phyloP scores from a whole-genome alignment of 92 coral and sea anemone species.

The Porites divaricata region DNA sequence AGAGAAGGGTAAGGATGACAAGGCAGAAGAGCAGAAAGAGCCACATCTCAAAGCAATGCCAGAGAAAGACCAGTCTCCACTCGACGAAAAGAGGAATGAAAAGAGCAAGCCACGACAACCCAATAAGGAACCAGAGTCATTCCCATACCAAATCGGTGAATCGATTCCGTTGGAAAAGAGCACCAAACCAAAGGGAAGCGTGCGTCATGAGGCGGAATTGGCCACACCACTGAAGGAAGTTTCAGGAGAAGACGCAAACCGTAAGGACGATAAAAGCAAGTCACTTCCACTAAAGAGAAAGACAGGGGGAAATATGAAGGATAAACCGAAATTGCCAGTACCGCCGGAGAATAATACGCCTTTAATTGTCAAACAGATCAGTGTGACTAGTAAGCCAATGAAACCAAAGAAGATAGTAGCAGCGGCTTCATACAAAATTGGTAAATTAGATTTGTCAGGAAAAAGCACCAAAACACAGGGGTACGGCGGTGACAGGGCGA shows the following conservation, averaged over 20 bases:
- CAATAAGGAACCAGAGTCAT: conserved; percentile 15
- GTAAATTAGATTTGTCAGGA: too few relatives aligned
- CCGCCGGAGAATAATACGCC: conserved; percentile 8
- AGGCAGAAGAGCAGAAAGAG: conserved; percentile 11
- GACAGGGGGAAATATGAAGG: not conserved
- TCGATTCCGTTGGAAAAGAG: too few relatives aligned
- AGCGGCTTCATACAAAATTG: conserved; percentile 7
- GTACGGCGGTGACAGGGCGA: too few relatives aligned
- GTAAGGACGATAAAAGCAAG: conserved; percentile 5
- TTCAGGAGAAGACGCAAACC: not conserved
- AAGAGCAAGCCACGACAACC: conserved; percentile 8
- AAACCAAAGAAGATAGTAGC: conserved; percentile 11
- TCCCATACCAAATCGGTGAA: conserved; percentile 16
- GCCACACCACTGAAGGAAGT: not conserved
- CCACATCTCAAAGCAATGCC: conserved; percentile 5
- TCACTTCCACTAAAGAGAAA: conserved; percentile 8
- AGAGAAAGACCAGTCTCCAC: conserved; percentile 16
- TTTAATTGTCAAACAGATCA: not conserved
- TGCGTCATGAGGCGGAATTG: not conserved
- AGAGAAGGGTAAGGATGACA: conserved; percentile 11
- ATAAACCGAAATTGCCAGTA: conserved; percentile 4
- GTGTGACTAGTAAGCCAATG: not conserved
- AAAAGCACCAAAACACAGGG: too few relatives aligned
- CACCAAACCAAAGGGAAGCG: too few relatives aligned
- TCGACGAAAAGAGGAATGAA: not conserved